phyloP scores from a whole-genome alignment of 2,888 invertebrate species.

The Drosophila antonietae region DNA sequence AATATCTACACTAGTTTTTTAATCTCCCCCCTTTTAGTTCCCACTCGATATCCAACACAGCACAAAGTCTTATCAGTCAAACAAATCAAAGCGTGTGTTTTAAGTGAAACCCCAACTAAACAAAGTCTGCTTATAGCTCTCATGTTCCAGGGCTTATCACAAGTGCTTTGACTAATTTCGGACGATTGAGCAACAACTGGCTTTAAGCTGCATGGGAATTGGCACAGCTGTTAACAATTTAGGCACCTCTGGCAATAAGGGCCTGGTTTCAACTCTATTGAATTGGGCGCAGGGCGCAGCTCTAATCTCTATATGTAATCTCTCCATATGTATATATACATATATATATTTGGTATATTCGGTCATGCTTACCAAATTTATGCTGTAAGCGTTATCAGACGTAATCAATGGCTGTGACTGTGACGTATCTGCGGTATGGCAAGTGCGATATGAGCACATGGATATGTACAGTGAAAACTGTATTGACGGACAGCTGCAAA shows the following conservation, averaged over 20 bases:
- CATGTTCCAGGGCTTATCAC: constrained; percentile 14
- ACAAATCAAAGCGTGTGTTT: not conserved
- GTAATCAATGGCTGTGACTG: constrained; percentile 24
- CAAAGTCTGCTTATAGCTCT: constrained; percentile 4
- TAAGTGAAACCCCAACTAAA: constrained; percentile 2
- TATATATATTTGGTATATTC: not conserved
- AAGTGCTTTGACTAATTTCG: not conserved
- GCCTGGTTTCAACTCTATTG: not conserved
- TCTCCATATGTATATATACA: not conserved
- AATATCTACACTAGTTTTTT: not conserved
- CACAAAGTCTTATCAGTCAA: not conserved
- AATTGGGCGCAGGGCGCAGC: not conserved
- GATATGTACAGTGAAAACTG: not conserved
- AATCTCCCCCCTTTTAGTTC: not conserved
- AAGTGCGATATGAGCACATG: constrained; percentile 34
- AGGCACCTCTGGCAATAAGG: constrained; percentile 9
- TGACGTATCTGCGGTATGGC: constrained; percentile 50
- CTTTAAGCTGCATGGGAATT: constrained; percentile 41
- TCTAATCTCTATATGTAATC: constrained; percentile 1
- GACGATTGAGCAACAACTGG: constrained; percentile 8
- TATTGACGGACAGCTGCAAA: not conserved
- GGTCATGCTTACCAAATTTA: constrained; percentile 1
- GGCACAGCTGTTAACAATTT: constrained; percentile 42
- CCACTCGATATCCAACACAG: not conserved
- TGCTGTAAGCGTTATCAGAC: constrained; percentile 22